Percentiles rank a stretch among this genome's conserved stretches.
phyloP scores from a whole-genome alignment of 2,797 vertebrate genomes.

The Echeneis naucrates region DNA sequence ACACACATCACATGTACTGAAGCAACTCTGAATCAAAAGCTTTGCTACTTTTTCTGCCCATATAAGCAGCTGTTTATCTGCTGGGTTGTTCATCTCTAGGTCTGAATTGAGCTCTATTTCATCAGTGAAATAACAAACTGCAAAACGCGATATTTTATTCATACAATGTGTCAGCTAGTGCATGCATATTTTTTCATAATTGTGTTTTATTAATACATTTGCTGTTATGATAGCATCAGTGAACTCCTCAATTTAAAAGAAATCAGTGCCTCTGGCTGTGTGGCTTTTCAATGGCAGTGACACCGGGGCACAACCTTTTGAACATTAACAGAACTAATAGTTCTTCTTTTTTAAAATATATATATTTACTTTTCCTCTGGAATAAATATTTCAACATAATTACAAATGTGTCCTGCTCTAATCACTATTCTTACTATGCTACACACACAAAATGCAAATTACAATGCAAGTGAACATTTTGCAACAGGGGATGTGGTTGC shows the following conservation, averaged over 20 bases:
- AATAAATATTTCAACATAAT: constrained; percentile 4
- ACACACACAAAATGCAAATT: neutral
- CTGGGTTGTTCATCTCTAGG: constrained; percentile 23
- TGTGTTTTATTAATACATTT: constrained; percentile 33
- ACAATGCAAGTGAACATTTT: neutral
- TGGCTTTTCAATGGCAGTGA: constrained; percentile 10
- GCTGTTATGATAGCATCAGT: constrained; percentile 10
- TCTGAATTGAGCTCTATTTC: constrained; percentile 30
- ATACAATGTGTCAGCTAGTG: constrained; percentile 21
- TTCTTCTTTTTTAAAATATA: neutral
- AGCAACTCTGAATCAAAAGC: constrained; percentile 4
- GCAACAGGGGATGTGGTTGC: neutral
- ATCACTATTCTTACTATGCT: neutral
- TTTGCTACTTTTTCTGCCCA: constrained; percentile 19
- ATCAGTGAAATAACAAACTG: constrained; percentile 39
- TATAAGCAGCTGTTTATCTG: constrained; percentile 49
- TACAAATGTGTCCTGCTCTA: neutral
- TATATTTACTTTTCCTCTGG: neutral
- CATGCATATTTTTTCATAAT: constrained; percentile 20
- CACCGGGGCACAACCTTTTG: constrained; percentile 6
- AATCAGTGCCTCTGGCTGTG: constrained; percentile 16
- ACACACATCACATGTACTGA: constrained; percentile 30
- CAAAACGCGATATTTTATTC: constrained; percentile 36
- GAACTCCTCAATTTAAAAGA: constrained; percentile 29
- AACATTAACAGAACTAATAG: neutral